Evolutionary conservation across 2,797 vertebrate genomes (phyloP).

Genomic region (Emys orbicularis): DNA sequence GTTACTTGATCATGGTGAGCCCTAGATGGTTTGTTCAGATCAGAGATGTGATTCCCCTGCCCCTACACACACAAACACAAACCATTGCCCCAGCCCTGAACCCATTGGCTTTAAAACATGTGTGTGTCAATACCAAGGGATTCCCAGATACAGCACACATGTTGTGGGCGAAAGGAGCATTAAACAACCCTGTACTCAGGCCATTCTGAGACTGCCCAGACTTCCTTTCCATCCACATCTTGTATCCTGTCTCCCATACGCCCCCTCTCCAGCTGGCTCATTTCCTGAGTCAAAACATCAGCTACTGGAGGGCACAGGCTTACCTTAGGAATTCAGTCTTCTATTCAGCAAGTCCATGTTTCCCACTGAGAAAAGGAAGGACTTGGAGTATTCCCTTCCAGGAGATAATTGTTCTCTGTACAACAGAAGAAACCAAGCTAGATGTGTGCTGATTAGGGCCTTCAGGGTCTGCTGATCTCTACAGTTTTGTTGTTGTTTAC

Average conservation of each 20-base stretch:
- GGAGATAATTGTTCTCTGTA: background rate
- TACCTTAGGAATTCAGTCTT: background rate
- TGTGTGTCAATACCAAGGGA: background rate
- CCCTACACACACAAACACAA: background rate
- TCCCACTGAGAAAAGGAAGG: background rate
- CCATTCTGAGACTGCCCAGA: background rate
- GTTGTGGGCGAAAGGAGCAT: background rate
- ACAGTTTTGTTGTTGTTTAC: background rate
- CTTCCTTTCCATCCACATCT: background rate
- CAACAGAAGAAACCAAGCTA: background rate
- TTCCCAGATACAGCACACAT: background rate
- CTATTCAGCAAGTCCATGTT: background rate
- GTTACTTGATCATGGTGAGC: slow-evolving; percentile 39
- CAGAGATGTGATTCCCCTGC: accelerated
- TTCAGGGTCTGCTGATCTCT: background rate
- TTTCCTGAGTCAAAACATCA: background rate
- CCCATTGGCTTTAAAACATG: background rate
- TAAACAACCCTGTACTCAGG: background rate
- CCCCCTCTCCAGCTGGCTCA: background rate
- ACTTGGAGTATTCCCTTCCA: background rate
- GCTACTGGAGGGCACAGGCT: background rate
- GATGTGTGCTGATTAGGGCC: background rate
- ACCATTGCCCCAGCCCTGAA: background rate
- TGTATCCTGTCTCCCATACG: background rate
- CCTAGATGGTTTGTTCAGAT: slow-evolving; percentile 12